These are phyloP conservation scores for Paramisgurnus dabryanus DNA, from an alignment of 2,113 vertebrate species.

Conservation along the genomic window DNA sequence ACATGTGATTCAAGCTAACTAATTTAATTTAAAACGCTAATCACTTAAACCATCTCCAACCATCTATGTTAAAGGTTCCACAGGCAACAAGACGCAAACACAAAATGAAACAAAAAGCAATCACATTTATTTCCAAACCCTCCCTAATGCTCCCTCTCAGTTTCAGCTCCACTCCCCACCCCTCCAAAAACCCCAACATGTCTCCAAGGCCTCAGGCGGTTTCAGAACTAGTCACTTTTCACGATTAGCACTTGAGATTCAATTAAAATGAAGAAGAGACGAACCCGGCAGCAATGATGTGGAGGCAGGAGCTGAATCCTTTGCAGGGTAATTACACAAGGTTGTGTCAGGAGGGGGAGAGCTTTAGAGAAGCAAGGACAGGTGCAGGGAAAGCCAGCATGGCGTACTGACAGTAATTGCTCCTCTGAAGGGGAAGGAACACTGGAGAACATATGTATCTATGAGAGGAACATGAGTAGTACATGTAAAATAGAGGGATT, in stretches of 20 bases:
- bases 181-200: conserved; percentile 9
- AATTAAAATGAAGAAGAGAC: conserved; percentile 32
- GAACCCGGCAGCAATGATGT: neutral
- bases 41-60: conserved; percentile 20
- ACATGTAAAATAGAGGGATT: conserved; percentile 1
- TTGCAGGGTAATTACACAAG: conserved; percentile 39
- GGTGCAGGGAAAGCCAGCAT: conserved; percentile 14
- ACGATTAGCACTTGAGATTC: conserved; percentile 44
- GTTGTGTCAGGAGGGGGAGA: conserved; percentile 17
- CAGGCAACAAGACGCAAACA: conserved; percentile 7
- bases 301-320: conserved; percentile 31
- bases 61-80: conserved; percentile 36
- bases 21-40: conserved; percentile 31
- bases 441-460: conserved; percentile 36
- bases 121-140: neutral
- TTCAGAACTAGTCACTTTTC: conserved; percentile 18
- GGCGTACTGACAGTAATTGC: conserved; percentile 42
- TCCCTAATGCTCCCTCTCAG: neutral
- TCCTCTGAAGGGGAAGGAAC: conserved; percentile 32
- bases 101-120: neutral
- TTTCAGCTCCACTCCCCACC: neutral
- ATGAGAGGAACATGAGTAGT: conserved; percentile 2
- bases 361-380: conserved; percentile 24
- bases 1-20: conserved; percentile 44
- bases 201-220: neutral